Conservation (phyloP, 1,140 invertebrate species). For the Ceratitis capitata region DNA sequence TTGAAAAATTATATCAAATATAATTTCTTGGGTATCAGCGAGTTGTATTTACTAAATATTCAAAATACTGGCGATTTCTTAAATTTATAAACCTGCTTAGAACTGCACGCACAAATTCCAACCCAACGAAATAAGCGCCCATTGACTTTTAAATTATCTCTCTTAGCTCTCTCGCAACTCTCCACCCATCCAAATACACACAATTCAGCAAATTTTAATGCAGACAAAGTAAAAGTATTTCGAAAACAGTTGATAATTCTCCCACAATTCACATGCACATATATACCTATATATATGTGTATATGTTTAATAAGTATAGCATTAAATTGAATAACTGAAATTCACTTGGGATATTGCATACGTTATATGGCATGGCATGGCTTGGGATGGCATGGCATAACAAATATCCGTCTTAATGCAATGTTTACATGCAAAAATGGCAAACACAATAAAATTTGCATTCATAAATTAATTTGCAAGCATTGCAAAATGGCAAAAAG, state of each 20-base stretch:
- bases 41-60: no score
- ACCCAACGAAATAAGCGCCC: neutral
- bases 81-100: neutral
- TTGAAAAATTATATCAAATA: no score
- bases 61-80: no score
- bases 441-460: constrained; percentile 36
- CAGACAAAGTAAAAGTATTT: neutral
- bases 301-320: neutral
- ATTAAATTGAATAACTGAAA: neutral
- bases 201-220: neutral
- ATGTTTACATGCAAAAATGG: constrained; percentile 32
- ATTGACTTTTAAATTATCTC: neutral
- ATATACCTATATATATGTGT: neutral
- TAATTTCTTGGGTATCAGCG: no score
- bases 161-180: neutral
- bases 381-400: no score
- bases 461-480: constrained; percentile 32
- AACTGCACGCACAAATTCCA: neutral
- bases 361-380: neutral
- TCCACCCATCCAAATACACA: neutral
- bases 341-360: neutral
- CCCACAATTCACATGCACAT: neutral
- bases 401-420: neutral
- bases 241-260: neutral
- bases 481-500: neutral